Conservation (phyloP, 2,797 vertebrate genomes). For the Cyclura pinguis region DNA sequence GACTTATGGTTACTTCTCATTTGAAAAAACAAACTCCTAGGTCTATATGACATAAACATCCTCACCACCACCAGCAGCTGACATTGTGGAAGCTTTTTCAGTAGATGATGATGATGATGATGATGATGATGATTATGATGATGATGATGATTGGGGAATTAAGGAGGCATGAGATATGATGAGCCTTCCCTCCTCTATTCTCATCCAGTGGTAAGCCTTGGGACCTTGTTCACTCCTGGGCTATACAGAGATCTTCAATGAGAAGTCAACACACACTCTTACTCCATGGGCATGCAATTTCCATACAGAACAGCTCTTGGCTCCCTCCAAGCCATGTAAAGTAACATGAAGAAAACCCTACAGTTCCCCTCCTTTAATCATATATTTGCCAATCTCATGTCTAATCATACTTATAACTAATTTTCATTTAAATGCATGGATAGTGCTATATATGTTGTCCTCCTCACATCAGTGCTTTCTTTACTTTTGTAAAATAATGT, state of each 20-base stretch:
- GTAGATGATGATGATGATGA: too few relatives aligned
- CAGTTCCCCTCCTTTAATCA: not conserved
- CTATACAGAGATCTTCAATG: not conserved
- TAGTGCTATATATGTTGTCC: not conserved
- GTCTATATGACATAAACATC: too few relatives aligned
- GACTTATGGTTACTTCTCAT: too few relatives aligned
- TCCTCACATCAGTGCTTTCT: not conserved
- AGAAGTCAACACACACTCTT: not conserved
- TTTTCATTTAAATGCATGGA: not conserved
- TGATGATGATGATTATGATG: too few relatives aligned
- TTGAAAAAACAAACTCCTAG: too few relatives aligned
- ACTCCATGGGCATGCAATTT: too few relatives aligned
- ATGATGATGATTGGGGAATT: too few relatives aligned
- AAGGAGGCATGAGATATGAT: too few relatives aligned
- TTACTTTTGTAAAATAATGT: slow-evolving; percentile 1
- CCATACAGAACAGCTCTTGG: not conserved
- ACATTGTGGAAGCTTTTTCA: too few relatives aligned
- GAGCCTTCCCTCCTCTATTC: too few relatives aligned
- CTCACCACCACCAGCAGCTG: too few relatives aligned
- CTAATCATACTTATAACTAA: not conserved
- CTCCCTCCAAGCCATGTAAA: not conserved
- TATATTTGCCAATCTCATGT: not conserved
- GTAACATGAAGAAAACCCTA: not conserved
- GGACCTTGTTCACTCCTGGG: not conserved
- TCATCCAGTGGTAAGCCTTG: too few relatives aligned